Evolutionary conservation across 2,797 vertebrate species (phyloP).

Genomic region (Girardinus metallicus): DNA sequence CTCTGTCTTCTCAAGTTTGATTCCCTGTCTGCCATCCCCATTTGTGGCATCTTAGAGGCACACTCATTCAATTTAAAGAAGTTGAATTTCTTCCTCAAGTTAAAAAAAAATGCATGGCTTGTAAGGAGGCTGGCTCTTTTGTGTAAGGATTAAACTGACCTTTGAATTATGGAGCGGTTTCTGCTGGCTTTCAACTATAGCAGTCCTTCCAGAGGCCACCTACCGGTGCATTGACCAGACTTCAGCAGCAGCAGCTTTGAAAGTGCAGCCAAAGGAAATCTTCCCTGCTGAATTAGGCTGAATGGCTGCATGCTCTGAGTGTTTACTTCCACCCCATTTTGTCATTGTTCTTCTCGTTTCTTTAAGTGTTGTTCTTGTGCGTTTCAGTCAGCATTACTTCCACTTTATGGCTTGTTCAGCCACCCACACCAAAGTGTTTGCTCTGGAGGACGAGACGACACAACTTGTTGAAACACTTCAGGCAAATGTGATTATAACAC

Average conservation of each 20-base stretch:
- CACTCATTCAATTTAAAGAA: slow-evolving; percentile 13
- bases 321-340: neutral
- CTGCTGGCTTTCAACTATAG: slow-evolving; percentile 2
- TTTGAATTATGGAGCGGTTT: slow-evolving; percentile 26
- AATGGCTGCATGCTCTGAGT: neutral
- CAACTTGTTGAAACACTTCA: neutral
- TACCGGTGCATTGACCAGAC: neutral
- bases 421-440: neutral
- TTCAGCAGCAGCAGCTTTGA: neutral
- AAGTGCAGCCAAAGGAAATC: neutral
- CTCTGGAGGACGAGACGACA: neutral
- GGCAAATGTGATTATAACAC: neutral
- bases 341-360: neutral
- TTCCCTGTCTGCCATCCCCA: slow-evolving; percentile 12
- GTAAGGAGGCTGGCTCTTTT: slow-evolving; percentile 10
- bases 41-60: slow-evolving; percentile 12
- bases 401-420: neutral
- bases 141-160: slow-evolving; percentile 12
- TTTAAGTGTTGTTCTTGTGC: neutral
- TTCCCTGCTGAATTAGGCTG: neutral
- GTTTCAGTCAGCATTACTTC: neutral
- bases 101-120: slow-evolving; percentile 8
- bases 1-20: slow-evolving; percentile 15
- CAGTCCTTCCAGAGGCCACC: neutral
- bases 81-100: slow-evolving; percentile 15